Evolutionary conservation across 2,888 invertebrate species (phyloP), one percentile per base, ranked within the genome.

Genomic region (Hemicrepidius hirtus): DNA sequence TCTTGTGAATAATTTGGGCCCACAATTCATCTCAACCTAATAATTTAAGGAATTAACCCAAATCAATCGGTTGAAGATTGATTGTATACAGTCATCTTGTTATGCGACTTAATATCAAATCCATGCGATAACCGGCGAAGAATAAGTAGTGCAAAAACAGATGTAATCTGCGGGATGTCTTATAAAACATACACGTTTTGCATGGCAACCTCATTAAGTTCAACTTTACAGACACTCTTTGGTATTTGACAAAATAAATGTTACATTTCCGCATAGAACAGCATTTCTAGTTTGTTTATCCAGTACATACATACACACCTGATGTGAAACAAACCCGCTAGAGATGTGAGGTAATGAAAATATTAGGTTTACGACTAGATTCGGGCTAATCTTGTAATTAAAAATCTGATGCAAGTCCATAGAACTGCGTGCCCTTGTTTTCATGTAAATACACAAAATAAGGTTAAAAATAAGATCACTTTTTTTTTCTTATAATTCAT

Each of bases 171-270:
- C 28, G 53, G 28, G 53, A 53, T 28, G 53, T 28, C 28, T 53
- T 53, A 53, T 53, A 53, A 28, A 28, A 53, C 28, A 53, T 53
- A 53, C 53, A 53, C 28, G 53, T 37, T 57, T 40, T 20, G 57
- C 57, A 53, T 53, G 53, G 40, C 37, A 57, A 37, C 57, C 57
- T 57, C 57, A 57, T 57, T 57, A 57, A 57, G 55, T 35, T 24
- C 21, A 50, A 18, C 50, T 24, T 40, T 24, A 41, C 24, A 60
- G 21, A 49, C 40, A 41, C 66, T 53, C 66, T 66, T 64, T 66
- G 66, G 53, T 66, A 66, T 66, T 66, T 66, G 41, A 24, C 53
- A 16, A 66, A 66, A 49, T 35, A 64, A 64, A 66, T 66, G 66
- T 66, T 66, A 66, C 53, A 28, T 55, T 66, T 66, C 66, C 66